phyloP scores from a whole-genome alignment of 2,113 vertebrate species.

The Salvelinus sp. region DNA sequence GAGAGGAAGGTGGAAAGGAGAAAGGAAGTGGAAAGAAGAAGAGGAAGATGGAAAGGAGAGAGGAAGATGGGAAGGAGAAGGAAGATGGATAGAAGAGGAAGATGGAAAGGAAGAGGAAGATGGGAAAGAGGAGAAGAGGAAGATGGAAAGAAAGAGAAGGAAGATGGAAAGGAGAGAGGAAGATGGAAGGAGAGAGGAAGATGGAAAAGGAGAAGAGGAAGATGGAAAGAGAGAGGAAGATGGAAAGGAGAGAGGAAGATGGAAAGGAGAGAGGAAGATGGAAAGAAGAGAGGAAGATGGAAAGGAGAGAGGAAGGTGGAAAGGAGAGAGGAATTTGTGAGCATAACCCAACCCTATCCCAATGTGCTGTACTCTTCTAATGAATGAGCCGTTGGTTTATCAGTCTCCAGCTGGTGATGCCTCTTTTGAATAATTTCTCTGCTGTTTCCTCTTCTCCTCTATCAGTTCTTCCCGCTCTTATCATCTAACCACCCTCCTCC shows the following conservation, averaged over 20 bases:
- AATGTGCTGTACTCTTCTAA: slow-evolving; percentile 80
- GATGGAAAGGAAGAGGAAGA: no score
- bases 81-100: no score
- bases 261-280: neutral
- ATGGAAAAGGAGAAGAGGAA: slow-evolving; percentile 4
- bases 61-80: no score
- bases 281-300: slow-evolving; percentile 11
- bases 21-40: no score
- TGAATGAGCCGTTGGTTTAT: slow-evolving; percentile 86
- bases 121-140: no score
- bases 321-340: slow-evolving; percentile 24
- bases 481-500: slow-evolving; percentile 60
- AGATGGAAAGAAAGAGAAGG: no score
- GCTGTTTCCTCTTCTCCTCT: slow-evolving; percentile 56
- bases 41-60: no score
- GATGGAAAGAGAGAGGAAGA: no score
- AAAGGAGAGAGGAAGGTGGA: slow-evolving; percentile 1
- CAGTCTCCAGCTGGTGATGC: slow-evolving; percentile 83
- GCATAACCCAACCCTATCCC: slow-evolving; percentile 66
- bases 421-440: slow-evolving; percentile 87
- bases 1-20: no score
- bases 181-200: slow-evolving; percentile 22
- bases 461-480: slow-evolving; percentile 64
- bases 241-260: neutral
- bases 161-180: slow-evolving; percentile 26